These are phyloP conservation scores for Bedellia somnulentella DNA, from an alignment of 2,888 invertebrate genomes.

Conservation along the genomic window DNA sequence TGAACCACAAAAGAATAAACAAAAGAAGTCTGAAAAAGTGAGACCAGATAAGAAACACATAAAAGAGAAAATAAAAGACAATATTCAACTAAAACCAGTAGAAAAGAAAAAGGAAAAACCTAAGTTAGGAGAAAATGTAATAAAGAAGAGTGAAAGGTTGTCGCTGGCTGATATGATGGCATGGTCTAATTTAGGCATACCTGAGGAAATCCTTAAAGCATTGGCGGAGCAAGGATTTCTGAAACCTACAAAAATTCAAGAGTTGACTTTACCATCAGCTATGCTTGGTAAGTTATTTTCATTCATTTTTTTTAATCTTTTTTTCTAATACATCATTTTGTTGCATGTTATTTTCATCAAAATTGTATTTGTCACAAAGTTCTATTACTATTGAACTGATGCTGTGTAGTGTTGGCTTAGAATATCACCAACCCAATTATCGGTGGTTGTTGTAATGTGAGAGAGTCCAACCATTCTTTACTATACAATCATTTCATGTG, in stretches of 20 bases:
- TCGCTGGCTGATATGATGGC: slow-evolving; percentile 53
- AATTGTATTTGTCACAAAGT: no score
- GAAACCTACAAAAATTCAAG: slow-evolving; percentile 88
- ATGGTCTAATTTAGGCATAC: slow-evolving; percentile 72
- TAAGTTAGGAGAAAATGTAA: slow-evolving; percentile 29
- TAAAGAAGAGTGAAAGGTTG: slow-evolving; percentile 17
- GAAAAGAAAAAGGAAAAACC: no score
- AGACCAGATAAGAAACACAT: slow-evolving; percentile 7
- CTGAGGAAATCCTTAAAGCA: slow-evolving; percentile 69
- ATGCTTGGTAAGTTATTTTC: slow-evolving; percentile 70
- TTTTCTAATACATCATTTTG: slow-evolving; percentile 2
- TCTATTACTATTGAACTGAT: no score
- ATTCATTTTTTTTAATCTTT: not conserved
- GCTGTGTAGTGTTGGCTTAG: no score
- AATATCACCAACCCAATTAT: no score
- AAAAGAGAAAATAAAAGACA: slow-evolving; percentile 8
- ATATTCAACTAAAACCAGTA: slow-evolving; percentile 10
- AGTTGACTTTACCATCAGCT: slow-evolving; percentile 77
- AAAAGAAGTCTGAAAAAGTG: slow-evolving; percentile 6
- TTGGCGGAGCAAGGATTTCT: slow-evolving; percentile 75
- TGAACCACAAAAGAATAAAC: slow-evolving; percentile 3
- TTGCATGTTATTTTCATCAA: no score
- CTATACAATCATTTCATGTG: no score
- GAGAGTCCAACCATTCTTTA: no score
- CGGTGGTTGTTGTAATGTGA: no score